phyloP scores from a whole-genome alignment of 2,888 invertebrate genomes.

The Aproaerema taeniolella region DNA sequence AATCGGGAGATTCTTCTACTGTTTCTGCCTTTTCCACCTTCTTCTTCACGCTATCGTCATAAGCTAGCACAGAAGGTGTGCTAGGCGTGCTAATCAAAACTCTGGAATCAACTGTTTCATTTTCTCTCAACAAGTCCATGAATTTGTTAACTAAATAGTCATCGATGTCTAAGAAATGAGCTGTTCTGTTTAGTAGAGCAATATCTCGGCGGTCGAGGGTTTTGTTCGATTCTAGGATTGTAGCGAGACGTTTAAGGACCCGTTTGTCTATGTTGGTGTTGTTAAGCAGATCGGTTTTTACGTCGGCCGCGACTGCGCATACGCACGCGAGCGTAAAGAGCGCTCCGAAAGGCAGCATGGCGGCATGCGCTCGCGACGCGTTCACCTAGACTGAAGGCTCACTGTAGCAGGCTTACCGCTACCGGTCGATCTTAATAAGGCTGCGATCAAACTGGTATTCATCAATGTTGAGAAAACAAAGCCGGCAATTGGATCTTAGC shows the following conservation, averaged over 20 bases:
- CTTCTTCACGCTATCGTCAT: slow-evolving; percentile 26
- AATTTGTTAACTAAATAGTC: slow-evolving; percentile 45
- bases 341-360: slow-evolving; percentile 42
- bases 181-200: slow-evolving; percentile 43
- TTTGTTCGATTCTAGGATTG: slow-evolving; percentile 39
- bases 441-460: not conserved
- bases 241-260: slow-evolving; percentile 37
- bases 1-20: slow-evolving; percentile 64
- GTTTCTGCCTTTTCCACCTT: slow-evolving; percentile 37
- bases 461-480: not conserved
- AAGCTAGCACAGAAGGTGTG: slow-evolving; percentile 16
- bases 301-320: slow-evolving; percentile 32
- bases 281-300: slow-evolving; percentile 29
- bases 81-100: not conserved
- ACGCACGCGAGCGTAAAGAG: slow-evolving; percentile 52
- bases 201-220: slow-evolving; percentile 40
- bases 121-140: slow-evolving; percentile 35
- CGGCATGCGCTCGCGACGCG: slow-evolving; percentile 62
- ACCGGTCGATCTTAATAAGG: slow-evolving; percentile 5
- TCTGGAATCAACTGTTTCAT: slow-evolving; percentile 8
- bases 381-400: slow-evolving; percentile 37
- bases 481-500: too few relatives aligned
- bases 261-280: slow-evolving; percentile 40
- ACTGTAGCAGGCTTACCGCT: slow-evolving; percentile 14
- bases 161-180: slow-evolving; percentile 40